phyloP scores from a whole-genome alignment of 2,113 vertebrate species.

The Perca schrenkii region DNA sequence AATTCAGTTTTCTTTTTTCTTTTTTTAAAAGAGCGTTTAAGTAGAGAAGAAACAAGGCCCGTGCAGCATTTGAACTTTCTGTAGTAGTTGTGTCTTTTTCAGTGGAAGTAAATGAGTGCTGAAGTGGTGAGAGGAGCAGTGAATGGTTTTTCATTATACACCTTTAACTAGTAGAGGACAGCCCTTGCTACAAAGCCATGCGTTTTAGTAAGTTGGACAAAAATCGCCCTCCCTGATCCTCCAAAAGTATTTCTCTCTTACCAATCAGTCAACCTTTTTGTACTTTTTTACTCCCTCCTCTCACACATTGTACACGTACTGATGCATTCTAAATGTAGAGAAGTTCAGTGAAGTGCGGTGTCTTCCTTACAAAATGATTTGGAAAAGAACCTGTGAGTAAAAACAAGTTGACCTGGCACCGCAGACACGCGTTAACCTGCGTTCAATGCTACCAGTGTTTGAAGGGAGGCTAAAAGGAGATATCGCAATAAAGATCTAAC shows the following conservation, averaged over 20 bases:
- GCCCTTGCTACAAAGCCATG: conserved; percentile 45
- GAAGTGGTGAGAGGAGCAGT: conserved; percentile 47
- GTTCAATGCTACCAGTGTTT: conserved; percentile 15
- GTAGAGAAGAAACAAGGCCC: conserved; percentile 6
- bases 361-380: conserved; percentile 15
- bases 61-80: conserved; percentile 44
- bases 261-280: conserved; percentile 73
- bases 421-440: conserved; percentile 30
- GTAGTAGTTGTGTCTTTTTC: conserved; percentile 54
- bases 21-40: conserved; percentile 1
- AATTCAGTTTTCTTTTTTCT: conserved; percentile 13
- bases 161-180: conserved; percentile 41
- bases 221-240: conserved; percentile 24
- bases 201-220: conserved; percentile 56
- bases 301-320: conserved; percentile 49
- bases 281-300: conserved; percentile 80
- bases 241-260: conserved; percentile 53
- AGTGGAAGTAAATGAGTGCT: conserved; percentile 62
- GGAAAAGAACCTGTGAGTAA: not conserved
- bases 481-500: conserved; percentile 48
- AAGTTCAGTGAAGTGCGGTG: conserved; percentile 53
- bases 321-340: conserved; percentile 51
- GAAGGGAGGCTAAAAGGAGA: conserved; percentile 14
- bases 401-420: not conserved
- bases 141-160: conserved; percentile 46